Evolutionary conservation across 1,140 invertebrate species (phyloP).

Genomic region (Papilio polyxenes): DNA sequence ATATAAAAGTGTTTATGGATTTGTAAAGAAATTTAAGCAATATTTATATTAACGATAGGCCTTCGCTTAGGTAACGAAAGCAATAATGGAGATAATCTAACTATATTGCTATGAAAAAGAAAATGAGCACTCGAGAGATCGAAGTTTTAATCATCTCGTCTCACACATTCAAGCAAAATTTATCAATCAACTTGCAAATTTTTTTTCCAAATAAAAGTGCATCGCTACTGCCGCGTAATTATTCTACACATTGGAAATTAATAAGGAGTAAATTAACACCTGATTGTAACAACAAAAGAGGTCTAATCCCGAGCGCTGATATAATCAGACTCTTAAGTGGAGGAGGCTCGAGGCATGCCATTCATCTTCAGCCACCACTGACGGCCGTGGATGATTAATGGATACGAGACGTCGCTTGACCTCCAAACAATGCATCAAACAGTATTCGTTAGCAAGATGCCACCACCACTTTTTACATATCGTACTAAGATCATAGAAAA

Average conservation of each 20-base stretch:
- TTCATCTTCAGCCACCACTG: conserved; percentile 57
- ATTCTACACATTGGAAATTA: conserved; percentile 43
- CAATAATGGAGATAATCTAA: too few species aligned
- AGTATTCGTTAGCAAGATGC: conserved; percentile 34
- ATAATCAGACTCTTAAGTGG: conserved; percentile 39
- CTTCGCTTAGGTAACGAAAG: too few species aligned
- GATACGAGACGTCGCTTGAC: conserved; percentile 51
- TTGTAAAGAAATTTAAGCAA: too few species aligned
- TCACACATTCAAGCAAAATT: not conserved
- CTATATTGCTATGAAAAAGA: too few species aligned
- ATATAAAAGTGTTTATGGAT: not conserved
- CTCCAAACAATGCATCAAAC: conserved; percentile 43
- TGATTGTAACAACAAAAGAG: conserved; percentile 51
- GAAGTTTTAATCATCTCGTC: not conserved
- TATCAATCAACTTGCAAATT: not conserved
- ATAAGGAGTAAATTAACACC: conserved; percentile 60
- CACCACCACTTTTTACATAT: conserved; percentile 1
- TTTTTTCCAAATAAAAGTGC: not conserved
- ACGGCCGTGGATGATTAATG: conserved; percentile 65
- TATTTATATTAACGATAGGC: too few species aligned
- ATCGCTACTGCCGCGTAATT: not conserved
- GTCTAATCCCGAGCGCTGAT: conserved; percentile 43
- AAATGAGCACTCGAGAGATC: too few species aligned
- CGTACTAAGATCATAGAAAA: not conserved
- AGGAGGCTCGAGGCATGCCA: conserved; percentile 29